These are phyloP conservation scores for Peromyscus californicus DNA, from an alignment of 2,113 vertebrate species.

Conservation along the genomic window DNA sequence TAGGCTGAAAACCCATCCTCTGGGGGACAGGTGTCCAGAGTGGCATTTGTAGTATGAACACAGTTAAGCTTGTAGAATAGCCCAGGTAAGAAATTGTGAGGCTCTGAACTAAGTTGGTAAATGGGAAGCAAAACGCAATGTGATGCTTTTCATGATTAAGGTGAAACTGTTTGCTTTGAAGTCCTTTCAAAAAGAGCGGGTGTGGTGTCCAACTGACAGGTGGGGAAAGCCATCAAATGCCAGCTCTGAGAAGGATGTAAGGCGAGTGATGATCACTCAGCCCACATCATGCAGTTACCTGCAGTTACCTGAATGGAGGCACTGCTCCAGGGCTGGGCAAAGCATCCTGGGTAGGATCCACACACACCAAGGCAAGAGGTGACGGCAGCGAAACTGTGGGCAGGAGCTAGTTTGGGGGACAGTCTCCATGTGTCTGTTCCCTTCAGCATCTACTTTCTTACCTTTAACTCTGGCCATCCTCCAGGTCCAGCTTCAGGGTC, in stretches of 20 bases:
- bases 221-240: fast-evolving
- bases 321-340: neutral
- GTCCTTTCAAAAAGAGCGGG: neutral
- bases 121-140: neutral
- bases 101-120: neutral
- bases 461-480: neutral
- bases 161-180: neutral
- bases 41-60: no score
- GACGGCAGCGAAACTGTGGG: no score
- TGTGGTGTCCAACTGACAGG: neutral
- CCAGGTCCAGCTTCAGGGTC: no score
- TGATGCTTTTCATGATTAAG: neutral
- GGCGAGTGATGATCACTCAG: neutral
- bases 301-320: neutral
- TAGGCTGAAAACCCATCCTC: neutral
- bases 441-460: no score
- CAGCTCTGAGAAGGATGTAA: neutral
- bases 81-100: neutral
- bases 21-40: neutral
- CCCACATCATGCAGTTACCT: neutral
- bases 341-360: neutral
- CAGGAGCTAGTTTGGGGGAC: neutral
- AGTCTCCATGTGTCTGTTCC: fast-evolving
- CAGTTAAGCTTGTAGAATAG: neutral
- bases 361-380: neutral